phyloP scores from a whole-genome alignment of 2,888 invertebrate species.

The Eilema sororculum region DNA sequence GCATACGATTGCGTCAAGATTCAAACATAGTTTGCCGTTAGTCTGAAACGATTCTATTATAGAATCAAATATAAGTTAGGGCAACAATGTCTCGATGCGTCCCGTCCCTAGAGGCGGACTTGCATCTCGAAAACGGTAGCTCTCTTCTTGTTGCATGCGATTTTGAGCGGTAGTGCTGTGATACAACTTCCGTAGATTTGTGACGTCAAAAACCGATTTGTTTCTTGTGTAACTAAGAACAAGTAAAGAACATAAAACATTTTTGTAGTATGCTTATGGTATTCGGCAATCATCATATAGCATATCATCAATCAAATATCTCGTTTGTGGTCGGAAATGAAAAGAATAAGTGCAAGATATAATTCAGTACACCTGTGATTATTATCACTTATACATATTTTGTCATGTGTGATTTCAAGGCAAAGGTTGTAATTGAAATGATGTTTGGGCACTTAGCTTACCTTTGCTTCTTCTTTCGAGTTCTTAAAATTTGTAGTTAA shows the following conservation, averaged over 20 bases:
- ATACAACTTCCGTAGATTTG: constrained; percentile 15
- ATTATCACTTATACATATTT: no score
- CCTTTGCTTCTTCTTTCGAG: neutral
- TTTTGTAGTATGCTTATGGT: neutral
- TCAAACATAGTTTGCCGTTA: constrained; percentile 39
- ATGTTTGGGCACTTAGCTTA: no score
- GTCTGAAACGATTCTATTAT: constrained; percentile 61
- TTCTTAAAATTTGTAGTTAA: neutral
- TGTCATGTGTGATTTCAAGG: no score
- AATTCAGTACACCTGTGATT: no score
- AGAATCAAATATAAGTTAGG: constrained; percentile 70
- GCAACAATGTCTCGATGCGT: constrained; percentile 53
- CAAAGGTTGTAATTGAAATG: no score
- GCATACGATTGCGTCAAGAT: constrained; percentile 33
- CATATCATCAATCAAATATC: no score
- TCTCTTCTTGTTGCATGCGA: constrained; percentile 61
- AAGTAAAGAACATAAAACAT: neutral
- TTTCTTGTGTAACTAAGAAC: neutral
- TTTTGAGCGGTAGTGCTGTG: constrained; percentile 53
- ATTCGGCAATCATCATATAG: no score
- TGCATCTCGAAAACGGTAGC: constrained; percentile 55
- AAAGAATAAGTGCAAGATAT: no score
- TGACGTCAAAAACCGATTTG: constrained; percentile 3
- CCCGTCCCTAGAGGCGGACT: constrained; percentile 49
- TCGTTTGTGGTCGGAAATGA: no score